A percentile compares a stretch with the other conserved stretches of the same genome.
Conservation (phyloP, 2,113 vertebrate species). For the Gobius niger region DNA sequence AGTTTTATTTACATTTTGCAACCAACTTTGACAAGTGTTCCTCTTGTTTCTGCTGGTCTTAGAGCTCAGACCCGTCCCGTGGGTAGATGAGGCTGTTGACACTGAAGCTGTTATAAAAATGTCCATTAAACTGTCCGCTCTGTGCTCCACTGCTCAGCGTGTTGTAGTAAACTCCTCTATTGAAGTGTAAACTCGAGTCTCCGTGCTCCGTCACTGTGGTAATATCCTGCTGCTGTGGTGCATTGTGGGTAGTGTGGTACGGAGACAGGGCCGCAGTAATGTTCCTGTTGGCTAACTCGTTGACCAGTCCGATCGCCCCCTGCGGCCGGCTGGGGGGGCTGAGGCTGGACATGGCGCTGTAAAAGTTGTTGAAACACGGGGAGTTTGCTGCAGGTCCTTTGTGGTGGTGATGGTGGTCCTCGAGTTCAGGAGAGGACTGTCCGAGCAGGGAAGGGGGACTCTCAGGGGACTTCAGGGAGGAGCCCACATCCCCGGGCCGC, state of each 20-base stretch:
- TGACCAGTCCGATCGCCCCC: constrained; percentile 76
- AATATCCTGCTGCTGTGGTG: constrained; percentile 43
- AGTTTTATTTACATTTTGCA: neutral
- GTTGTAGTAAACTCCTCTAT: constrained; percentile 86
- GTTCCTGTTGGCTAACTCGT: constrained; percentile 79
- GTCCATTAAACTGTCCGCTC: constrained; percentile 85
- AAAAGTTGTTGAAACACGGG: constrained; percentile 89
- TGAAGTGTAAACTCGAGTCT: constrained; percentile 76
- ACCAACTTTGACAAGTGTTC: neutral
- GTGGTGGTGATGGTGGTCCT: constrained; percentile 74
- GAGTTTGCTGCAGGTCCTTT: constrained; percentile 76
- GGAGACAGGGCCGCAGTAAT: constrained; percentile 77
- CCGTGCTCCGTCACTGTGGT: constrained; percentile 72
- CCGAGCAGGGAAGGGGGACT: constrained; percentile 78
- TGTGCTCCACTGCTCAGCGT: constrained; percentile 82
- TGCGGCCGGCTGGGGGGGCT: constrained; percentile 66
- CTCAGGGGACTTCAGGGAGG: constrained; percentile 73
- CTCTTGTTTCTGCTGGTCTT: constrained; percentile 34
- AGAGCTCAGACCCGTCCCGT: constrained; percentile 90
- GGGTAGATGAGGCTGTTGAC: constrained; percentile 95
- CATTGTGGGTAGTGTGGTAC: constrained; percentile 56
- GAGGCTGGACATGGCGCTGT: constrained; percentile 87
- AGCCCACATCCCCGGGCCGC: constrained; percentile 49
- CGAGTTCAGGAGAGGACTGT: constrained; percentile 81
- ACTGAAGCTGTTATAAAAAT: constrained; percentile 91